Percentiles rank a stretch among this genome's conserved stretches.
phyloP scores from a whole-genome alignment of 2,797 vertebrate genomes.

The Anisognathus igniventris region DNA sequence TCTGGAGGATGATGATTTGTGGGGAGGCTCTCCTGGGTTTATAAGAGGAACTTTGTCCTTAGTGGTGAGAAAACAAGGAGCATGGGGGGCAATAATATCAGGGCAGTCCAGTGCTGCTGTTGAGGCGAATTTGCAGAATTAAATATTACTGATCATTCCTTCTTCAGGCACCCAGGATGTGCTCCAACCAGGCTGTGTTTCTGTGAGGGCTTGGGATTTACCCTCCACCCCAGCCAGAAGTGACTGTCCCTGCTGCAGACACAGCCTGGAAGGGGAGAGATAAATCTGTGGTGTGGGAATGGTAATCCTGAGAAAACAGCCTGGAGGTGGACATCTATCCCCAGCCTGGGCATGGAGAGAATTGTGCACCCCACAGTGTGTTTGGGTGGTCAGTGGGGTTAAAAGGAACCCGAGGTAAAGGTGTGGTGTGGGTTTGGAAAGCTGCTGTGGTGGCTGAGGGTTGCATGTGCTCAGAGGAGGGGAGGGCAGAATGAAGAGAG shows the following conservation, averaged over 20 bases:
- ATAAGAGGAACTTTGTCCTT: neutral
- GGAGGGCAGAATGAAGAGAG: neutral
- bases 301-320: neutral
- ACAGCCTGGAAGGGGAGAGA: neutral
- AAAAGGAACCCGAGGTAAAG: neutral
- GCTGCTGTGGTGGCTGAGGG: neutral
- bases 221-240: neutral
- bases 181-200: neutral
- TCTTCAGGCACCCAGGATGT: neutral
- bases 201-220: neutral
- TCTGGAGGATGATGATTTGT: neutral
- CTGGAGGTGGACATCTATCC: neutral
- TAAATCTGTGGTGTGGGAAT: neutral
- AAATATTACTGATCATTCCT: neutral
- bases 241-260: neutral
- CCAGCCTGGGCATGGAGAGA: neutral
- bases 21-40: neutral
- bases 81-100: fast-evolving
- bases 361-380: neutral
- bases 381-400: neutral
- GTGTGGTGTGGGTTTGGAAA: neutral
- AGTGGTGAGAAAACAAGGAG: neutral
- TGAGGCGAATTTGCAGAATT: neutral
- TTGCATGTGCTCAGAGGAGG: neutral
- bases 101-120: neutral